Conservation (phyloP, 1,140 invertebrate genomes). For the Pseudachorutes palmiensis region DNA sequence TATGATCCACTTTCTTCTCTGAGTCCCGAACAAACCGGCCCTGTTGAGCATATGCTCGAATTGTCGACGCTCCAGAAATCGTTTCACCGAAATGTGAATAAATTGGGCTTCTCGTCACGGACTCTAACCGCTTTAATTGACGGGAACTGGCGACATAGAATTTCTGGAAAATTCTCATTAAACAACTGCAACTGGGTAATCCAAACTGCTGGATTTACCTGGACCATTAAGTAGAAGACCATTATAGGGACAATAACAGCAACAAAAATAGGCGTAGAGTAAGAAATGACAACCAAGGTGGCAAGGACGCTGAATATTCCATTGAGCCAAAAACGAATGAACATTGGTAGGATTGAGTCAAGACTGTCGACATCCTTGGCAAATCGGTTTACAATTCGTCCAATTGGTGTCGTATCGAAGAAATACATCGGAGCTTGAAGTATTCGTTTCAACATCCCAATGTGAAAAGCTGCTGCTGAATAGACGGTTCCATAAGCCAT, state of each 20-base stretch:
- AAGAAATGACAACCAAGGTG: conserved; percentile 80
- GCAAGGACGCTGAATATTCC: conserved; percentile 54
- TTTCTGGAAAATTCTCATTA: conserved; percentile 42
- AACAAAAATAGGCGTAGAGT: conserved; percentile 77
- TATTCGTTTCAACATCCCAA: conserved; percentile 55
- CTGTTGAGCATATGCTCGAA: conserved; percentile 35
- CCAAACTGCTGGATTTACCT: conserved; percentile 38
- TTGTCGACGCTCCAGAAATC: conserved; percentile 40
- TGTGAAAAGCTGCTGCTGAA: conserved; percentile 57
- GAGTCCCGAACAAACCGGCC: conserved; percentile 40
- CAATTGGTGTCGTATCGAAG: conserved; percentile 78
- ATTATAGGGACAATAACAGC: conserved; percentile 72
- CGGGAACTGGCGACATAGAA: conserved; percentile 54
- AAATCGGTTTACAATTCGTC: conserved; percentile 71
- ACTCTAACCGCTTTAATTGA: conserved; percentile 56
- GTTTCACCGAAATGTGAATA: conserved; percentile 58
- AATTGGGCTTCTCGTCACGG: conserved; percentile 54
- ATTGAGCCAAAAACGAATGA: conserved; percentile 40
- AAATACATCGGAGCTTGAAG: conserved; percentile 61
- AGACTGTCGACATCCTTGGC: conserved; percentile 61
- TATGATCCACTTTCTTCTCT: conserved; percentile 41
- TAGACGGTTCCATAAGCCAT: conserved; percentile 47
- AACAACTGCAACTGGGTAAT: neutral
- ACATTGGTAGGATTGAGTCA: conserved; percentile 49
- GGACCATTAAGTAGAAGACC: conserved; percentile 77